Percentiles rank a stretch among this genome's conserved stretches.
phyloP scores from a whole-genome alignment of 1,140 invertebrate species.

The Cotesia glomerata region DNA sequence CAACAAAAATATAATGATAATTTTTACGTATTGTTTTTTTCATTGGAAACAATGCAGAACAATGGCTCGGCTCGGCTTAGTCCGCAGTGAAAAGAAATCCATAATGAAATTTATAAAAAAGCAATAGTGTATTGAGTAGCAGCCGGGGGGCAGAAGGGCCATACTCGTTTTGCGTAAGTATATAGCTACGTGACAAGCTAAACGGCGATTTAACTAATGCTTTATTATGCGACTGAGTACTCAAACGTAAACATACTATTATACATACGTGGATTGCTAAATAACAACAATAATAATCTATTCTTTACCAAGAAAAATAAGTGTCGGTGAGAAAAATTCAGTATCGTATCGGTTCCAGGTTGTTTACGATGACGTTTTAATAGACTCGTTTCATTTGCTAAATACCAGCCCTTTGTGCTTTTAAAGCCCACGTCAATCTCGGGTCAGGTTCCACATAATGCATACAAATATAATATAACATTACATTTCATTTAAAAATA shows the following conservation, averaged over 20 bases:
- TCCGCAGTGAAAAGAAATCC: too few relatives aligned
- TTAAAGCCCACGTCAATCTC: neutral
- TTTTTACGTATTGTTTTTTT: too few relatives aligned
- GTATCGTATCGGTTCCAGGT: slow-evolving; percentile 6
- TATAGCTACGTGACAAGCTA: slow-evolving; percentile 23
- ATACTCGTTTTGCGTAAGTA: slow-evolving; percentile 17
- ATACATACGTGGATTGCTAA: too few relatives aligned
- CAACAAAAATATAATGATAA: too few relatives aligned
- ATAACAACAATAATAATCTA: too few relatives aligned
- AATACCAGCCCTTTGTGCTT: slow-evolving; percentile 11
- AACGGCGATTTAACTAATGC: slow-evolving; percentile 31
- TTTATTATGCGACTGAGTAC: slow-evolving; percentile 18
- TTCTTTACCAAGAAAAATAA: too few relatives aligned
- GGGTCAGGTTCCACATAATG: neutral
- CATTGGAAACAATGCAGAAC: too few relatives aligned
- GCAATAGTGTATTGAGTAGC: slow-evolving; percentile 5
- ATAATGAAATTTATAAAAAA: neutral
- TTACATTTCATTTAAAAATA: too few relatives aligned
- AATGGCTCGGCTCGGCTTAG: too few relatives aligned
- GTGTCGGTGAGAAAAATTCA: too few relatives aligned
- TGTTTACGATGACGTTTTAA: slow-evolving; percentile 14
- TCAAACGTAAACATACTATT: neutral
- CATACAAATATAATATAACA: too few relatives aligned
- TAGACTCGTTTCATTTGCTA: slow-evolving; percentile 17
- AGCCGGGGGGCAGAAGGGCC: slow-evolving; percentile 25